Conservation (phyloP, 2,888 invertebrate species). For the Sialis lutaria region DNA sequence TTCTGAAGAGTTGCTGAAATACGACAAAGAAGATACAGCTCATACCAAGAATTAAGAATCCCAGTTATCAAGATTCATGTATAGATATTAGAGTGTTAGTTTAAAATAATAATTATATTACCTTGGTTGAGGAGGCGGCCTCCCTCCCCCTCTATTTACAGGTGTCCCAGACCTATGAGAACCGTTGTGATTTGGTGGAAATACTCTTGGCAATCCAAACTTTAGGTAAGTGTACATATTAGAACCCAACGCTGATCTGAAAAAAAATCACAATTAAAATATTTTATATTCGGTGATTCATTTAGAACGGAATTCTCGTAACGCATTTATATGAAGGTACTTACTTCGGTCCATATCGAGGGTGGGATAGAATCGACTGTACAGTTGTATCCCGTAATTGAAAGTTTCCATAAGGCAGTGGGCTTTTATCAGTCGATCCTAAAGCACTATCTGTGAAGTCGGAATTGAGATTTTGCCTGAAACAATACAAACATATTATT, state of each 20-base stretch:
- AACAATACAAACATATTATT: conserved; percentile 12
- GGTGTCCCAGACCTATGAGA: conserved; percentile 45
- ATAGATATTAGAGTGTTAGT: too few relatives aligned
- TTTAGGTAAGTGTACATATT: conserved; percentile 90
- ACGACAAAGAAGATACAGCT: too few relatives aligned
- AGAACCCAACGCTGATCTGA: conserved; percentile 66
- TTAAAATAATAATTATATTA: too few relatives aligned
- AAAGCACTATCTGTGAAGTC: conserved; percentile 90
- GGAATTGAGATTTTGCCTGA: conserved; percentile 83
- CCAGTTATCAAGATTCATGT: too few relatives aligned
- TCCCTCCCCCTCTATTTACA: conserved; percentile 19
- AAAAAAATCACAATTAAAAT: conserved; percentile 7
- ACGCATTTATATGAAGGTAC: too few relatives aligned
- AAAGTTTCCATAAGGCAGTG: conserved; percentile 86
- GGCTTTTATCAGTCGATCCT: conserved; percentile 84
- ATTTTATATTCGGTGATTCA: too few relatives aligned
- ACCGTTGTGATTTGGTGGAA: conserved; percentile 66
- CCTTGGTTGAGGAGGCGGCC: too few relatives aligned
- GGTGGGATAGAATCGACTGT: conserved; percentile 77
- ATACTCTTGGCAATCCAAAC: conserved; percentile 81
- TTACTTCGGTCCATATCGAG: conserved; percentile 79
- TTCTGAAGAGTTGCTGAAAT: too few relatives aligned
- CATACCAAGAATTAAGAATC: too few relatives aligned
- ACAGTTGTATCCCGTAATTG: conserved; percentile 85
- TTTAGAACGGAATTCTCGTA: too few relatives aligned